These are phyloP conservation scores for Felis chaus DNA, from an alignment of 2,113 vertebrate genomes.

Conservation along the genomic window DNA sequence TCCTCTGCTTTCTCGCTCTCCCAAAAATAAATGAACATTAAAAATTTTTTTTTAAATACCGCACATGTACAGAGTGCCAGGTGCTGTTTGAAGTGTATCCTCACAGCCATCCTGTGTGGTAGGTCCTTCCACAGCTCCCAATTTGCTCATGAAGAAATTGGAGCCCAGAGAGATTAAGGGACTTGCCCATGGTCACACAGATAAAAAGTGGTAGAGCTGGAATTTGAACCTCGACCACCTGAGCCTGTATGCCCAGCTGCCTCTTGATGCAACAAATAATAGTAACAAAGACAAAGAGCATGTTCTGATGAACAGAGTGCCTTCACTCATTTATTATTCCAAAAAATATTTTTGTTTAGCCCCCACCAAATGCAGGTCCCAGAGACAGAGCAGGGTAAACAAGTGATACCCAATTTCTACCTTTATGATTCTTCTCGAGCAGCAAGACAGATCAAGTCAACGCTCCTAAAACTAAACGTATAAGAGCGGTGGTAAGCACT, in stretches of 20 bases:
- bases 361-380: background rate
- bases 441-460: background rate
- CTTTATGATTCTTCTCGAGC: background rate
- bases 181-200: background rate
- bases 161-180: background rate
- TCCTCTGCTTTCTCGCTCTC: too few species aligned
- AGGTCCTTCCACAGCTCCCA: background rate
- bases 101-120: background rate
- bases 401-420: background rate
- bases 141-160: background rate
- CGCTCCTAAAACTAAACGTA: background rate
- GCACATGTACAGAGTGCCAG: background rate
- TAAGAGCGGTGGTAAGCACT: too few species aligned
- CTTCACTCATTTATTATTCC: background rate
- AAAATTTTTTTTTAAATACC: background rate
- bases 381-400: background rate
- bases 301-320: background rate
- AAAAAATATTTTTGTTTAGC: background rate
- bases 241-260: background rate
- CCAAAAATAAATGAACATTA: too few species aligned
- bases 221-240: background rate
- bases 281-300: background rate
- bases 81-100: background rate
- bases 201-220: background rate
- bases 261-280: background rate